Evolutionary conservation across 2,888 invertebrate species (phyloP).

Genomic region (Thereva unica): DNA sequence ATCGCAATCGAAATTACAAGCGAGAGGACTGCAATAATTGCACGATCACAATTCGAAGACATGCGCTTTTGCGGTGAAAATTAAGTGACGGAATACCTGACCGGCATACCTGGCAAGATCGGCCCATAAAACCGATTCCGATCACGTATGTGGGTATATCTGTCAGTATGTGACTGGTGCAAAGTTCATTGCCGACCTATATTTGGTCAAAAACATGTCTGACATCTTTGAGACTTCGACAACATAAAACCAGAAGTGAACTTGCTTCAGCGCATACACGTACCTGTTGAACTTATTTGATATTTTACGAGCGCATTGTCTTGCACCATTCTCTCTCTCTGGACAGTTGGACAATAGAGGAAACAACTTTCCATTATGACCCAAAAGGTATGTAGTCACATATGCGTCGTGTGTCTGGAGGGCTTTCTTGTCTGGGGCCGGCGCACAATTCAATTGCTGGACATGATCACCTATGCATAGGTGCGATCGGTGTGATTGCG

Average conservation of each 20-base stretch:
- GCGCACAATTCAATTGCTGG: conserved; percentile 23
- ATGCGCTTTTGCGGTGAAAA: no score
- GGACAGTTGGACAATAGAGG: conserved; percentile 14
- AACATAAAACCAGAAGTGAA: conserved; percentile 11
- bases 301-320: conserved; percentile 23
- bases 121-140: conserved; percentile 4
- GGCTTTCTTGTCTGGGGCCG: conserved; percentile 21
- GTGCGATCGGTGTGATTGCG: conserved; percentile 11
- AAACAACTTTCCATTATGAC: conserved; percentile 35
- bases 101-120: no score
- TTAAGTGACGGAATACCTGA: no score
- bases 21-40: no score
- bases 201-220: conserved; percentile 26
- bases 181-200: conserved; percentile 37
- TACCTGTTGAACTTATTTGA: conserved; percentile 12
- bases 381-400: conserved; percentile 23
- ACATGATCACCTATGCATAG: conserved; percentile 26
- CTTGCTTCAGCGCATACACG: conserved; percentile 12
- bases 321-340: conserved; percentile 14
- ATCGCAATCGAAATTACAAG: no score
- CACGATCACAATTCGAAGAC: no score
- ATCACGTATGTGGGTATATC: conserved; percentile 37
- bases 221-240: conserved; percentile 25
- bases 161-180: conserved; percentile 30
- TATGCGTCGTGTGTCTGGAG: conserved; percentile 14